Conservation (phyloP, 2,888 invertebrate genomes). For the Idaea dimidiata region DNA sequence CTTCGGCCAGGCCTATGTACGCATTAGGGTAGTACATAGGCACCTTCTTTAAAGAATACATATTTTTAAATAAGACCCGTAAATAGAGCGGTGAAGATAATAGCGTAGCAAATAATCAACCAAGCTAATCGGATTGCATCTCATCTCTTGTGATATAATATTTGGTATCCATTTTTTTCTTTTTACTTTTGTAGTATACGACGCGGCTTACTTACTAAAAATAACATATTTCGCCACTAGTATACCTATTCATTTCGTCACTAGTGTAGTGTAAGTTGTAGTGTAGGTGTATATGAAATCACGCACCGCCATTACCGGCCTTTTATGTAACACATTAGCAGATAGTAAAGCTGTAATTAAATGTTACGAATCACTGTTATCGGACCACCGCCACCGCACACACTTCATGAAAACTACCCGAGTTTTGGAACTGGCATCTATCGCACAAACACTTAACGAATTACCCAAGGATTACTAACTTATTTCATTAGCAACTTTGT, state of each 20-base stretch:
- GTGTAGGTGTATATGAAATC: neutral
- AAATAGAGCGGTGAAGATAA: too few relatives aligned
- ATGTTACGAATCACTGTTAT: slow-evolving; percentile 30
- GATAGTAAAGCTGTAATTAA: slow-evolving; percentile 22
- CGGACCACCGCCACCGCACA: slow-evolving; percentile 22
- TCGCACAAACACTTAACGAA: slow-evolving; percentile 66
- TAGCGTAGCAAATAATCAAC: too few relatives aligned
- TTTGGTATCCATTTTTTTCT: too few relatives aligned
- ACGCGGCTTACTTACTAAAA: too few relatives aligned
- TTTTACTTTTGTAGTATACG: too few relatives aligned
- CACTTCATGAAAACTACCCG: slow-evolving; percentile 37
- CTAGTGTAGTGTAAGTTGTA: neutral
- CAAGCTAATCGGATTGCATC: too few relatives aligned
- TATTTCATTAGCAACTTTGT: slow-evolving; percentile 72
- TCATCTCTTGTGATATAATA: too few relatives aligned
- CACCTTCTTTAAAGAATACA: too few relatives aligned
- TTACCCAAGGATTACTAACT: slow-evolving; percentile 69
- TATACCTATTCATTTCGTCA: neutral
- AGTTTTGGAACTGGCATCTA: slow-evolving; percentile 50
- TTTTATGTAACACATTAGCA: slow-evolving; percentile 2
- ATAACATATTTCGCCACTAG: too few relatives aligned
- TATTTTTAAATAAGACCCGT: too few relatives aligned
- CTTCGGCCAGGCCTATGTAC: too few relatives aligned
- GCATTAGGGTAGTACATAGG: too few relatives aligned
- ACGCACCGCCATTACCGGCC: slow-evolving; percentile 1